A percentile compares a stretch with the other conserved stretches of the same genome.
Evolutionary conservation across 2,888 invertebrate species (phyloP).

Genomic region (Catotricha subobsoleta): DNA sequence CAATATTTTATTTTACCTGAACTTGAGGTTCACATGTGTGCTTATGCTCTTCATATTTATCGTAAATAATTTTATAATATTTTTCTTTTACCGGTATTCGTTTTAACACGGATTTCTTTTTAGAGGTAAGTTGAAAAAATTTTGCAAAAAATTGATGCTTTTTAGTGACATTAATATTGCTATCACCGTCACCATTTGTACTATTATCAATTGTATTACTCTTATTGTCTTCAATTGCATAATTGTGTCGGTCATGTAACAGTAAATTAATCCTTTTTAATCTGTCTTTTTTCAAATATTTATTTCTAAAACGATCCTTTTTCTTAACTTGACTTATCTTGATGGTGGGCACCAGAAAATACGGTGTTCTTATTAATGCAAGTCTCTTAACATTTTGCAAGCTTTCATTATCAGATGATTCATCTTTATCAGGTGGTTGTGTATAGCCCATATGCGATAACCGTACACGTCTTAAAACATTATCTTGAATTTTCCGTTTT

Average conservation of each 20-base stretch:
- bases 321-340: constrained; percentile 5
- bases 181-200: neutral
- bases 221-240: neutral
- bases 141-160: too few relatives aligned
- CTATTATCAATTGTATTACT: neutral
- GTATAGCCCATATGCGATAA: constrained; percentile 9
- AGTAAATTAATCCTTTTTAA: constrained; percentile 10
- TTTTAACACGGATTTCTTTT: neutral
- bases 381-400: constrained; percentile 10
- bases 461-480: constrained; percentile 7
- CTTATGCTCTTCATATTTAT: neutral
- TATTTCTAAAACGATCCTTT: constrained; percentile 9
- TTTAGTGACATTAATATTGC: neutral
- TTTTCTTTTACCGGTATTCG: neutral
- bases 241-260: constrained; percentile 7
- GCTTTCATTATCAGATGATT: constrained; percentile 9
- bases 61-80: neutral
- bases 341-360: constrained; percentile 10
- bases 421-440: constrained; percentile 9
- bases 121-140: neutral
- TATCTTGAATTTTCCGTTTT: constrained; percentile 2
- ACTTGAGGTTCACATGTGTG: neutral
- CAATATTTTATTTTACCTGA: too few relatives aligned
- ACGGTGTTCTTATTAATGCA: constrained; percentile 10
- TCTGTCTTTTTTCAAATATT: constrained; percentile 8